These are phyloP conservation scores for Apogon hyalosoma DNA, from an alignment of 2,797 vertebrate species.

Conservation along the genomic window DNA sequence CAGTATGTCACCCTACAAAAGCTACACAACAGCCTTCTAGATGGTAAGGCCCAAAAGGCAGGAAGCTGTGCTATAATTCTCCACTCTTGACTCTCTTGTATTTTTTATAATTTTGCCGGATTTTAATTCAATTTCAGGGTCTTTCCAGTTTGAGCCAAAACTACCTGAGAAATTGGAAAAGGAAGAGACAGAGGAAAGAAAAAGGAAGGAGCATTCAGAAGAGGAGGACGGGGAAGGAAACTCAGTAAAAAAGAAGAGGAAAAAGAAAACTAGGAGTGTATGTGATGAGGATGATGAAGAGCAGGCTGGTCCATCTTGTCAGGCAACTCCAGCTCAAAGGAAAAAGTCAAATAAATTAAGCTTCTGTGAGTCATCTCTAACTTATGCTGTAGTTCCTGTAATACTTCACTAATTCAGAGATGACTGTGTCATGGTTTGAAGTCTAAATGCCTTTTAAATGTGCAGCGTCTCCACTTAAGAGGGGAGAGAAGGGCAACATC, in stretches of 20 bases:
- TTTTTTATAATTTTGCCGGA: neutral
- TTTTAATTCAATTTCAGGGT: slow-evolving; percentile 46
- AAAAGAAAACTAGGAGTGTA: neutral
- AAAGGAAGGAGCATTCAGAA: slow-evolving; percentile 27
- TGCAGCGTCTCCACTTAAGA: slow-evolving; percentile 70
- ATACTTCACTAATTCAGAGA: too few relatives aligned
- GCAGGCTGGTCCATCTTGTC: slow-evolving; percentile 58
- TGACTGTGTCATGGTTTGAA: neutral
- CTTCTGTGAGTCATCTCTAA: slow-evolving; percentile 67
- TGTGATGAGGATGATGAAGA: slow-evolving; percentile 44
- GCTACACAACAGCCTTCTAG: slow-evolving; percentile 66
- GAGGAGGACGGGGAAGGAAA: neutral
- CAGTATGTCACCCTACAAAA: slow-evolving; percentile 61
- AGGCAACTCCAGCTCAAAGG: slow-evolving; percentile 25
- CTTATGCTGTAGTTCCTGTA: neutral
- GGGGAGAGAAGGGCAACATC: slow-evolving; percentile 54
- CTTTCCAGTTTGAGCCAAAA: slow-evolving; percentile 35
- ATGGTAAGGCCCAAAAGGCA: slow-evolving; percentile 69
- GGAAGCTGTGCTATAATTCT: neutral
- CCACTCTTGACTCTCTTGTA: neutral
- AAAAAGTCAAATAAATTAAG: slow-evolving; percentile 49
- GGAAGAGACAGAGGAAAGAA: neutral
- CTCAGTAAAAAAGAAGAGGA: slow-evolving; percentile 51
- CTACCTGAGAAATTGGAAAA: slow-evolving; percentile 23
- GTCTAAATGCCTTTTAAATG: neutral